Evolutionary conservation across 2,113 vertebrate genomes (phyloP).

Genomic region (Sylvia atricapilla): DNA sequence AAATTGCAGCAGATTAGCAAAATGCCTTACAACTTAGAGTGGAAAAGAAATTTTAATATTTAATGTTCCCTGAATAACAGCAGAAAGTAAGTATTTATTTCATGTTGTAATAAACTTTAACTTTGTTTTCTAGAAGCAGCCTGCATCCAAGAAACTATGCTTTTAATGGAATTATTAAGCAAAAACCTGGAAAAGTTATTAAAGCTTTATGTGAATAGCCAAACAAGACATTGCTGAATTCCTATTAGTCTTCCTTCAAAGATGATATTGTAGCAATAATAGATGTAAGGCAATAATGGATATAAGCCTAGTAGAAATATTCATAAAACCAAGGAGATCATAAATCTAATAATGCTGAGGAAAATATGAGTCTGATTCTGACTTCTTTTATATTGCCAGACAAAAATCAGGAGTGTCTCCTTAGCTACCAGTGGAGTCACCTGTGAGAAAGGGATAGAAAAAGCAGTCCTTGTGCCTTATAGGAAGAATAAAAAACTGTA

Average conservation of each 20-base stretch:
- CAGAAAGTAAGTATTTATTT: neutral
- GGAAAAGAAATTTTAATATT: neutral
- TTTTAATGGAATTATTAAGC: conserved; percentile 10
- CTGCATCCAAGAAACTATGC: neutral
- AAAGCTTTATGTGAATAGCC: neutral
- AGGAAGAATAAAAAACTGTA: neutral
- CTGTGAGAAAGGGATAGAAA: neutral
- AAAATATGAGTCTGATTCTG: neutral
- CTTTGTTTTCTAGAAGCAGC: neutral
- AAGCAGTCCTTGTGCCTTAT: neutral
- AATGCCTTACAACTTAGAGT: neutral
- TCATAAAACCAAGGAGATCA: neutral
- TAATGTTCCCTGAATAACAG: neutral
- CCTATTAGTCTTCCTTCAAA: neutral
- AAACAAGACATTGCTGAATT: neutral
- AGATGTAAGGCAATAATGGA: neutral
- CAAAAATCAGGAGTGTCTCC: neutral
- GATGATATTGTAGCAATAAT: neutral
- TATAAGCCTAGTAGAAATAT: neutral
- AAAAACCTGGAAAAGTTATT: neutral
- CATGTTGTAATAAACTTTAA: neutral
- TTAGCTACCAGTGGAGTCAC: neutral
- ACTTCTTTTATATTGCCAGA: neutral
- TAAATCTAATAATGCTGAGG: neutral
- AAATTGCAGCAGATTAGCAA: conserved; percentile 8